Evolutionary conservation across 1,140 invertebrate species (phyloP).

Genomic region (Cotesia vestalis): DNA sequence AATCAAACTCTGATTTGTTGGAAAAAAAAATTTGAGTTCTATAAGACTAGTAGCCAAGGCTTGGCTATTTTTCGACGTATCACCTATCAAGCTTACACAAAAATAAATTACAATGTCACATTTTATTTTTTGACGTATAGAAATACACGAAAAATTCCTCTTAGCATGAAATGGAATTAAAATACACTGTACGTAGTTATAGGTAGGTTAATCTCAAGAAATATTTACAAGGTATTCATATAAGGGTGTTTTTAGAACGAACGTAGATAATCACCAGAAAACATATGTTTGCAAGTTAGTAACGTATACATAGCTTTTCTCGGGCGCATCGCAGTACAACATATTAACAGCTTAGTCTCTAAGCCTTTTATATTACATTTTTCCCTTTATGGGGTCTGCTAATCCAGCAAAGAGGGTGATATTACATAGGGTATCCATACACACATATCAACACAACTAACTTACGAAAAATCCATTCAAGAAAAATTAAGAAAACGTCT

Average conservation of each 20-base stretch:
- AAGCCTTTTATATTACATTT: slow-evolving; percentile 69
- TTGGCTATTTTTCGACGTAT: too few species aligned
- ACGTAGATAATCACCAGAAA: slow-evolving; percentile 35
- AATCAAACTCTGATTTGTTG: too few species aligned
- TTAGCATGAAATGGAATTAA: neutral
- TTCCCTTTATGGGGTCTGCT: slow-evolving; percentile 65
- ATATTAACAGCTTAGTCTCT: slow-evolving; percentile 66
- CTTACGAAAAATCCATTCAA: neutral
- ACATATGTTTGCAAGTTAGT: slow-evolving; percentile 61
- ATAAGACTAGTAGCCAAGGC: too few species aligned
- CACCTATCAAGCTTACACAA: too few species aligned
- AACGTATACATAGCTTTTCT: slow-evolving; percentile 61
- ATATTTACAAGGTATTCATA: neutral
- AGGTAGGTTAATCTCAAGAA: slow-evolving; percentile 14
- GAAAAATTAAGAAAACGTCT: neutral
- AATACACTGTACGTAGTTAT: neutral
- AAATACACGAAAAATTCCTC: too few species aligned
- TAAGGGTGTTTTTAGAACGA: neutral
- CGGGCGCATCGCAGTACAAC: slow-evolving; percentile 59
- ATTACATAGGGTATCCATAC: slow-evolving; percentile 38
- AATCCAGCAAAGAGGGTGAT: slow-evolving; percentile 54
- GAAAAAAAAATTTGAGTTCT: too few species aligned
- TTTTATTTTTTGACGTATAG: too few species aligned
- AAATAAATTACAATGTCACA: too few species aligned
- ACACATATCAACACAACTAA: slow-evolving; percentile 33